Evolutionary conservation across 1,140 invertebrate genomes (phyloP).

Genomic region (Sitophilus oryzae): DNA sequence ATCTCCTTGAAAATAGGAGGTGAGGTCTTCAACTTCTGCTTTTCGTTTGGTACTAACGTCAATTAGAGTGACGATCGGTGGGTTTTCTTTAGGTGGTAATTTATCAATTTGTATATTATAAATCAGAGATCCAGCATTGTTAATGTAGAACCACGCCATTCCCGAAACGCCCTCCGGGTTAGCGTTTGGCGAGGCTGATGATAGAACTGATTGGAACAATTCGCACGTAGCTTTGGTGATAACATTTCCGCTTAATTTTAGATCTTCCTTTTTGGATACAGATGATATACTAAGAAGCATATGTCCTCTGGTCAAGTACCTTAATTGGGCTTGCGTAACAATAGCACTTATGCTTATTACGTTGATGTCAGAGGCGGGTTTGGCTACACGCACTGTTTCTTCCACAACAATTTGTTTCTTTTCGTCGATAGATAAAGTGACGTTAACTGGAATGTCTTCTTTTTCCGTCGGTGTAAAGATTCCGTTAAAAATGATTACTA

Average conservation of each 20-base stretch:
- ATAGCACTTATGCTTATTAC: constrained; percentile 67
- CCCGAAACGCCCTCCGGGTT: constrained; percentile 49
- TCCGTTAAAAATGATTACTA: constrained; percentile 77
- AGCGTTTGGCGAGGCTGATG: constrained; percentile 46
- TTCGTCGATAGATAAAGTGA: constrained; percentile 63
- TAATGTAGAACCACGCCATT: constrained; percentile 72
- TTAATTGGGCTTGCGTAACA: constrained; percentile 62
- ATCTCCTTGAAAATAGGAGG: constrained; percentile 48
- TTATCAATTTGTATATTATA: constrained; percentile 63
- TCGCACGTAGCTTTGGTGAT: constrained; percentile 70
- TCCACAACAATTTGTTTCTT: constrained; percentile 65
- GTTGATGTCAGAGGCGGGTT: constrained; percentile 69
- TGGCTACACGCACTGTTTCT: constrained; percentile 55
- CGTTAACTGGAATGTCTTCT: constrained; percentile 59
- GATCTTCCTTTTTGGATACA: constrained; percentile 52
- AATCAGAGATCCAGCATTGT: constrained; percentile 64
- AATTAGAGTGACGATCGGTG: constrained; percentile 61
- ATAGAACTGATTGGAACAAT: constrained; percentile 66
- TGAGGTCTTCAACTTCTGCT: constrained; percentile 65
- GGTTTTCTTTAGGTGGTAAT: constrained; percentile 43
- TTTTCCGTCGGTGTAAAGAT: constrained; percentile 62
- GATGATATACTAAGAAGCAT: constrained; percentile 62
- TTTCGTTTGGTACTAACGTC: constrained; percentile 63
- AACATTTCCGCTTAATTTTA: constrained; percentile 60
- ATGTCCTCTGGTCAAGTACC: constrained; percentile 64